Base-by-base conservation (phyloP, 2,888 invertebrate species). In the Trichogramma evanescens region DNA sequence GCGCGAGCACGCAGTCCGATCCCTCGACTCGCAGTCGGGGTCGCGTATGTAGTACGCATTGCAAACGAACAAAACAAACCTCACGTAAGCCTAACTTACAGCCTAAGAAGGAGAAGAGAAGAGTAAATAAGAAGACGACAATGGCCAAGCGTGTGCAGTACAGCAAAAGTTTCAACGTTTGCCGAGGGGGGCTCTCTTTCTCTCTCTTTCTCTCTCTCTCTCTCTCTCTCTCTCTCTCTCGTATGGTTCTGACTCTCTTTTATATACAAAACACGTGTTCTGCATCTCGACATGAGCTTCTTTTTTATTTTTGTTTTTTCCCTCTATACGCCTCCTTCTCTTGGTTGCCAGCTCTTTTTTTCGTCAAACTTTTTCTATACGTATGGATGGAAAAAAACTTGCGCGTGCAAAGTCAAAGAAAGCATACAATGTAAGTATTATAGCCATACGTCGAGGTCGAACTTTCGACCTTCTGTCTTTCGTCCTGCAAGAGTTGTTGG, bases 381-480 rank as follows among this genome's bases (percentile, higher is more conserved):
- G 26, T 26, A 26, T 26, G 26, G 26, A 26, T 26, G 26, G 26
- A 26, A 26, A 26, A 26, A 26, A 26, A 26, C 26, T 26, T 26
- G 26, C 26, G 26, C 26, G 26, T 26, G 26, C 26, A 43, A 42
- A 55, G 53, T 51, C 49, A 59, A 54, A 56, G 45, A 58, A 58
- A 59, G 54, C 51, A 50, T 57, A 26, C 26, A 26, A 26, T 26
- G 26, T 26, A 26, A 26, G 26, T 26, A 26, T 26, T 26, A 26
- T 61, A 63, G 59, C 63, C 63, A 46, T 54, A 51, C 60, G 50
- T 62, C 69, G 66, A 69, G 70, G 69, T 57, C 70, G 68, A 64
- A 66, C 63, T 65, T 59, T 59, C 64, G 70, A 69, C 69, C 70
- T 69, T 69, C 68, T 66, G 58, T 10, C n/a, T 10, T 6, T 26